These are phyloP conservation scores for Lagorchestes hirsutus DNA, from an alignment of 2,797 vertebrate species.

Conservation along the genomic window DNA sequence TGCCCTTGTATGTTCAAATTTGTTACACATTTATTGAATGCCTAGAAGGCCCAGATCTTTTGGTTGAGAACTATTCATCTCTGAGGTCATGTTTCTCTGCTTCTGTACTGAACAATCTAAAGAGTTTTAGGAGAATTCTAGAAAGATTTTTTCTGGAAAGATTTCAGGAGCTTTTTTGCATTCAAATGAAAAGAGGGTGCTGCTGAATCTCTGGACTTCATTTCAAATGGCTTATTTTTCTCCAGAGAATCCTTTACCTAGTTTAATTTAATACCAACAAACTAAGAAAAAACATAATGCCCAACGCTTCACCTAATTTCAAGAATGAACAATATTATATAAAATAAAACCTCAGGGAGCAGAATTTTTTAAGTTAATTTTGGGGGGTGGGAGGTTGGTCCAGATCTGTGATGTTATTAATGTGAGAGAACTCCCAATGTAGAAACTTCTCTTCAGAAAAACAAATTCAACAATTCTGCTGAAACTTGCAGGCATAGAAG, in stretches of 20 bases:
- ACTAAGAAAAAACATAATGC: neutral
- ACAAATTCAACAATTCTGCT: neutral
- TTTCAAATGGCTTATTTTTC: constrained; percentile 17
- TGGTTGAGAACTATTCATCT: neutral
- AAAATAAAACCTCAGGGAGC: neutral
- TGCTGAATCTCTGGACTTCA: constrained; percentile 13
- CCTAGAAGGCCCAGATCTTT: neutral
- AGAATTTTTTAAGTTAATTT: neutral
- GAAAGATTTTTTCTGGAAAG: neutral
- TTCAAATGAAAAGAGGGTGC: neutral
- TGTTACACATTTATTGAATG: neutral
- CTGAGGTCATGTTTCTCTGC: neutral
- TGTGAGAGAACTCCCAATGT: neutral
- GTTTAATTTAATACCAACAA: constrained; percentile 40
- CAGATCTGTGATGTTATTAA: neutral
- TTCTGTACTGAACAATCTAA: neutral
- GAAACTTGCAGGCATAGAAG: neutral
- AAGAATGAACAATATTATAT: neutral
- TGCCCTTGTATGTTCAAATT: neutral
- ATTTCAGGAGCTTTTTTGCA: neutral
- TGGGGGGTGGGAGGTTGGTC: neutral
- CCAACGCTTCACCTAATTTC: constrained; percentile 10
- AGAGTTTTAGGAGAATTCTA: neutral
- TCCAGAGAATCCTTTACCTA: neutral
- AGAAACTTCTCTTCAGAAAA: neutral